Conservation (phyloP, 1,140 invertebrate species). For the Caenorhabditis tropicalis region DNA sequence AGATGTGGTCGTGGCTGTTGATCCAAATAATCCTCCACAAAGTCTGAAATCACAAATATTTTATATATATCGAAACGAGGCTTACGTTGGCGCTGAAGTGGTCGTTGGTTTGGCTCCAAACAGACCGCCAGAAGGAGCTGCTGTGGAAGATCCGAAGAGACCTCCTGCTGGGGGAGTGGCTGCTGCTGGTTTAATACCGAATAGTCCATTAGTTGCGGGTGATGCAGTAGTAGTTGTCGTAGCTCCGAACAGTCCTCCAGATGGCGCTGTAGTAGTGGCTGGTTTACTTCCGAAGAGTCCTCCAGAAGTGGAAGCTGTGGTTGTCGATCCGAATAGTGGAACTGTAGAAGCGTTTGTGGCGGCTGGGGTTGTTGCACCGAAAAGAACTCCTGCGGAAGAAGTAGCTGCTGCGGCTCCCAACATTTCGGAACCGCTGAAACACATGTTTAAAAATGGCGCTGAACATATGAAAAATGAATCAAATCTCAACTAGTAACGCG, state of each 20-base stretch:
- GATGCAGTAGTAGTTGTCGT: background rate
- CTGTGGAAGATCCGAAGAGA: too few relatives aligned
- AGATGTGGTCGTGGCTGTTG: background rate
- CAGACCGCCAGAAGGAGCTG: too few relatives aligned
- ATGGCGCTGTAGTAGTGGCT: background rate
- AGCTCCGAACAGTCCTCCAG: background rate
- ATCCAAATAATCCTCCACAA: background rate
- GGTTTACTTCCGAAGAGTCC: background rate
- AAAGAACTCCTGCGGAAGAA: background rate
- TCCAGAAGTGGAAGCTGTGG: background rate
- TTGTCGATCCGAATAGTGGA: slow-evolving; percentile 9
- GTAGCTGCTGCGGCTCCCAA: background rate
- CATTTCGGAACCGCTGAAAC: background rate
- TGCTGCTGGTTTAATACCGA: background rate
- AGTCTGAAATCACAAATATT: background rate
- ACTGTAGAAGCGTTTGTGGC: too few relatives aligned
- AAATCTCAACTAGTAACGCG: too few relatives aligned
- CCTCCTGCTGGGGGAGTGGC: too few relatives aligned
- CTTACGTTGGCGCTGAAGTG: background rate
- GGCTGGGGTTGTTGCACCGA: background rate
- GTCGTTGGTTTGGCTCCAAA: too few relatives aligned
- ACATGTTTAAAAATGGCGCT: too few relatives aligned
- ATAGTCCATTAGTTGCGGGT: background rate
- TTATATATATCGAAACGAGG: background rate
- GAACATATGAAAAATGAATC: too few relatives aligned